Percentiles rank a stretch among this genome's conserved stretches.
phyloP scores from a whole-genome alignment of 1,140 invertebrate species.

The Meteorus sp. region DNA sequence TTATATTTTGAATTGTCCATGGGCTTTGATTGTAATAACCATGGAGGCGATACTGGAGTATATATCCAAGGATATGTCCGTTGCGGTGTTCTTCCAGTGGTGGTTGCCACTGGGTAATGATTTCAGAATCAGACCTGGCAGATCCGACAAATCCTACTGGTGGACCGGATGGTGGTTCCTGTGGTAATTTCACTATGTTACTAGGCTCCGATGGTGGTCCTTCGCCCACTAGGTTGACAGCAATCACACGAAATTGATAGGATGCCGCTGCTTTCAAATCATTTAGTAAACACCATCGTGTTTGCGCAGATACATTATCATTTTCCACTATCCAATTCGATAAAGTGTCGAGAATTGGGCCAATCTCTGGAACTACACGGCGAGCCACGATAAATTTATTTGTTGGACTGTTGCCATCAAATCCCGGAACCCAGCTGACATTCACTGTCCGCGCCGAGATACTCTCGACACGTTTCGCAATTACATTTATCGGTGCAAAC shows the following conservation, averaged over 20 bases:
- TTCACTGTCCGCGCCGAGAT: constrained; percentile 72
- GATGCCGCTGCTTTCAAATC: constrained; percentile 91
- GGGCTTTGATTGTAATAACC: constrained; percentile 85
- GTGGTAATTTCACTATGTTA: constrained; percentile 83
- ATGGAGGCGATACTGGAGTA: constrained; percentile 85
- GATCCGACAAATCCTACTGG: constrained; percentile 89
- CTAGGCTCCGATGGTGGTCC: constrained; percentile 87
- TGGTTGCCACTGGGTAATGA: constrained; percentile 97
- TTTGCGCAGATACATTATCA: constrained; percentile 80
- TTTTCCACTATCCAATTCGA: constrained; percentile 88
- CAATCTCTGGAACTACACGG: constrained; percentile 81
- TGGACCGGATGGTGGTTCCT: constrained; percentile 90
- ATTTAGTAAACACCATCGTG: constrained; percentile 77
- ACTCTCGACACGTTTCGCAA: constrained; percentile 67
- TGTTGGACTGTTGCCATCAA: constrained; percentile 96
- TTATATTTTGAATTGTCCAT: constrained; percentile 88
- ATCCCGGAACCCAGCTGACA: constrained; percentile 91
- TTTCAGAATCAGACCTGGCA: constrained; percentile 89
- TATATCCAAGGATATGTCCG: constrained; percentile 92
- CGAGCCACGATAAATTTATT: constrained; percentile 92
- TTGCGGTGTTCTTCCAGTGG: constrained; percentile 91
- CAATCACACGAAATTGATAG: constrained; percentile 95
- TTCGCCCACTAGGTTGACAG: constrained; percentile 93
- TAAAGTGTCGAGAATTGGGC: constrained; percentile 77
- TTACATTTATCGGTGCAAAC: constrained; percentile 84